Percentiles rank a stretch among this genome's conserved stretches.
Evolutionary conservation across 2,797 vertebrate genomes (phyloP).

Genomic region (Centroberyx gerrardi): DNA sequence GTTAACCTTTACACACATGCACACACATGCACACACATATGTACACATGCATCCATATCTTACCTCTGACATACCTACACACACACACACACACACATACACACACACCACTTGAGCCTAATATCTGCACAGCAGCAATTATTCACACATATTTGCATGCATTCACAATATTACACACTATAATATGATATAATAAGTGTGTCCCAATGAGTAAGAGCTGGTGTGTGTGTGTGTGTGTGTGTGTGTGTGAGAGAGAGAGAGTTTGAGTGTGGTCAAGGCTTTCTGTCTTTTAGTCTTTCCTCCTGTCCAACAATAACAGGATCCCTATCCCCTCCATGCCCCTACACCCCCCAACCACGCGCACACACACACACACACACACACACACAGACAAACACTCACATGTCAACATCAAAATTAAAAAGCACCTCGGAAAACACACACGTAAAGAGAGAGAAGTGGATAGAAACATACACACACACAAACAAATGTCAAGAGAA

Average conservation of each 20-base stretch:
- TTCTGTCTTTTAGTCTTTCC: conserved; percentile 5
- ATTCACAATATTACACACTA: no score
- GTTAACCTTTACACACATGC: background rate
- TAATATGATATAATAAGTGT: no score
- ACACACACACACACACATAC: conserved; percentile 2
- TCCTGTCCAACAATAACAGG: conserved; percentile 15
- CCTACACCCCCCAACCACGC: background rate
- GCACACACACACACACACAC: background rate
- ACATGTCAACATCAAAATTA: background rate
- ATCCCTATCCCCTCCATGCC: background rate
- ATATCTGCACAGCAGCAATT: no score
- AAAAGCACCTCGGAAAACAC: background rate
- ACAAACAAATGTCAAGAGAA: background rate
- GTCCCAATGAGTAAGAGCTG: no score
- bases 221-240: conserved; percentile 5
- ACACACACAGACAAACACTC: conserved; percentile 15
- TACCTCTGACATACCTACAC: background rate
- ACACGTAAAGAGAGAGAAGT: background rate
- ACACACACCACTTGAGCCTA: background rate
- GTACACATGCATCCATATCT: background rate
- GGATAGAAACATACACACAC: background rate
- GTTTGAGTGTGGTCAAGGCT: background rate
- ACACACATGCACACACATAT: background rate
- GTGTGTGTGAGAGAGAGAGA: conserved; percentile 1
- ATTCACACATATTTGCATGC: no score